Conservation (phyloP, 2,113 vertebrate species). For the Caranx melampygus region DNA sequence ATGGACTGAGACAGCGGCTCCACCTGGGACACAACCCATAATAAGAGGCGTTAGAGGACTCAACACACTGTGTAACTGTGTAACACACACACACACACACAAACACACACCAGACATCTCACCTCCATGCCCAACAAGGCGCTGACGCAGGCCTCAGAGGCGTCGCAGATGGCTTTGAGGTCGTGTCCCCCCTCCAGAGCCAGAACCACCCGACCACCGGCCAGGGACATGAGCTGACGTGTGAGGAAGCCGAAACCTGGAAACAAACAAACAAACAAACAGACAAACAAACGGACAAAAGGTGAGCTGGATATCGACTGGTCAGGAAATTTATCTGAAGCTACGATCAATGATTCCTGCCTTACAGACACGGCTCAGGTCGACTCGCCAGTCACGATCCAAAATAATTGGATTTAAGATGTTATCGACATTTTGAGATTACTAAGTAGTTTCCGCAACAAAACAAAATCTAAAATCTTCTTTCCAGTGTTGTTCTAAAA, state of each 20-base stretch:
- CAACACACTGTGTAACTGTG: background rate
- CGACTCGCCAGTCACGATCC: background rate
- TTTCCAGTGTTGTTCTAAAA: background rate
- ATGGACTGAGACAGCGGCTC: slow-evolving; percentile 88
- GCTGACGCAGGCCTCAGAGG: slow-evolving; percentile 91
- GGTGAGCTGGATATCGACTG: background rate
- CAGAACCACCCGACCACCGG: slow-evolving; percentile 89
- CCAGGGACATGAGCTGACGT: slow-evolving; percentile 92
- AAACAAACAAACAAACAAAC: slow-evolving; percentile 20
- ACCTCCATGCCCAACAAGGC: slow-evolving; percentile 93
- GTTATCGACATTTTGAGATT: background rate
- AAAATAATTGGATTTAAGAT: background rate
- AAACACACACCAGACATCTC: slow-evolving; percentile 43
- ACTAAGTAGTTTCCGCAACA: background rate
- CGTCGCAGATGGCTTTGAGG: slow-evolving; percentile 93
- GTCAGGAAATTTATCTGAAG: background rate
- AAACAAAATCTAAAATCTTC: background rate
- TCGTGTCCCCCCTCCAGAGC: slow-evolving; percentile 93
- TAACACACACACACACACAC: background rate
- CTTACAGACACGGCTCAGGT: background rate
- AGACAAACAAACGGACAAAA: slow-evolving; percentile 8
- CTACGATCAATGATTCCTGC: background rate
- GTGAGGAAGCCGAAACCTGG: slow-evolving; percentile 96
- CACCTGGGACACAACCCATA: slow-evolving; percentile 78
- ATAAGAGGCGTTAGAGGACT: slow-evolving; percentile 4